Evolutionary conservation across 2,888 invertebrate genomes (phyloP).

Genomic region (Caenorhabditis zanzibari): DNA sequence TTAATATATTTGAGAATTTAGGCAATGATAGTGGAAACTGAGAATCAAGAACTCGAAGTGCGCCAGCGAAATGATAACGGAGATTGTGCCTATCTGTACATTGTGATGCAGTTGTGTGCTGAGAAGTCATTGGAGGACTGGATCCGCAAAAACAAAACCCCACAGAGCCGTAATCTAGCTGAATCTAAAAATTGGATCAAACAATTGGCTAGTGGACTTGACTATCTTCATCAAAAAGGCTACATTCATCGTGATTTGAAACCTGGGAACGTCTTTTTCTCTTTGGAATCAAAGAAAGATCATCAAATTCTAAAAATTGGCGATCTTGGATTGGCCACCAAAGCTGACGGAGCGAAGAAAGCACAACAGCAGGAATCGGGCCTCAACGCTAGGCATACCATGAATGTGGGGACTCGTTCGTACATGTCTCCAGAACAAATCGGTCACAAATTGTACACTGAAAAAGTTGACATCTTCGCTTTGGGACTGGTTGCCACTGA

Average conservation of each 20-base stretch:
- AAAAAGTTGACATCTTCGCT: conserved; percentile 85
- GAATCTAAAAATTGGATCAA: conserved; percentile 86
- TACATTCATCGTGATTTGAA: conserved; percentile 88
- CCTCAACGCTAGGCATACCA: conserved; percentile 83
- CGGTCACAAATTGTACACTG: conserved; percentile 83
- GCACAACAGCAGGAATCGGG: conserved; percentile 21
- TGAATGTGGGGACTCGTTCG: conserved; percentile 91
- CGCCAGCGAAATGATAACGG: conserved; percentile 27
- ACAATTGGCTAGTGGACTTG: conserved; percentile 95
- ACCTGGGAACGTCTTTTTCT: conserved; percentile 95
- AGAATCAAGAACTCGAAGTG: conserved; percentile 58
- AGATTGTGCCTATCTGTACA: conserved; percentile 60
- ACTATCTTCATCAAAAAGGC: conserved; percentile 94
- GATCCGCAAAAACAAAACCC: conserved; percentile 86
- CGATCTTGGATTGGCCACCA: conserved; percentile 97
- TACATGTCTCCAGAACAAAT: conserved; percentile 98
- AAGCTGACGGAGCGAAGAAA: conserved; percentile 42
- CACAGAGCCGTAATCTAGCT: conserved; percentile 44
- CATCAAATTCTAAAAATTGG: conserved; percentile 90
- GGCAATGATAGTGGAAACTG: conserved; percentile 59
- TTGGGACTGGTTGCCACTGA: conserved; percentile 92
- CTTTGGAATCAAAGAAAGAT: conserved; percentile 88
- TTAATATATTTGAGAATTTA: conserved; percentile 5
- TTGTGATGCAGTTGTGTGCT: conserved; percentile 74
- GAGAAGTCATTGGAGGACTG: conserved; percentile 91